Conservation (phyloP, 2,888 invertebrate species). For the Danaus chrysippus region DNA sequence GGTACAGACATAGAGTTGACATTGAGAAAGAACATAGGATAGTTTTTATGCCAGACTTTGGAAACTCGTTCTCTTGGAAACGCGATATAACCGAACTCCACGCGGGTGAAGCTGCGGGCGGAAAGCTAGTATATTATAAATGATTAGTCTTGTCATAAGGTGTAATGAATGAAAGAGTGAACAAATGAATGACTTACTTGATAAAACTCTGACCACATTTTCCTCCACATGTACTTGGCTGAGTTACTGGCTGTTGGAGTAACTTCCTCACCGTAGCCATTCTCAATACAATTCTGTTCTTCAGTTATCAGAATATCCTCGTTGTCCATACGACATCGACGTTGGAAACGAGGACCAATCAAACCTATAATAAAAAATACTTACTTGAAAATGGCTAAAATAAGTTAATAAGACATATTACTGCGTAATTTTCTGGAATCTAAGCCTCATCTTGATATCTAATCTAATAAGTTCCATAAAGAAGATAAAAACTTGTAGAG, state of each 20-base stretch:
- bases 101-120: too few species aligned
- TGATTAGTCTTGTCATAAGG: too few species aligned
- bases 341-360: conserved; percentile 76
- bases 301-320: conserved; percentile 80
- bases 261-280: conserved; percentile 68
- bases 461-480: too few species aligned
- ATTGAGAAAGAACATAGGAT: too few species aligned
- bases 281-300: conserved; percentile 71
- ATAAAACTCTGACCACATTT: conserved; percentile 69
- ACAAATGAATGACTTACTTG: conserved; percentile 44
- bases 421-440: neutral
- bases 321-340: conserved; percentile 78
- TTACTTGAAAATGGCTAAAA: neutral
- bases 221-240: conserved; percentile 60
- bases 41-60: too few species aligned
- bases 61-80: too few species aligned
- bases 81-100: too few species aligned
- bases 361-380: conserved; percentile 47
- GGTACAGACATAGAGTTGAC: too few species aligned
- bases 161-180: neutral
- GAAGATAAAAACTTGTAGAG: too few species aligned
- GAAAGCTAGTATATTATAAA: too few species aligned
- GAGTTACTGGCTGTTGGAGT: conserved; percentile 54
- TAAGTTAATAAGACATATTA: neutral
- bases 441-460: too few species aligned